A percentile compares a stretch with the other conserved stretches of the same genome.
phyloP scores from a whole-genome alignment of 2,113 vertebrate genomes.

The Calidris pygmaea region DNA sequence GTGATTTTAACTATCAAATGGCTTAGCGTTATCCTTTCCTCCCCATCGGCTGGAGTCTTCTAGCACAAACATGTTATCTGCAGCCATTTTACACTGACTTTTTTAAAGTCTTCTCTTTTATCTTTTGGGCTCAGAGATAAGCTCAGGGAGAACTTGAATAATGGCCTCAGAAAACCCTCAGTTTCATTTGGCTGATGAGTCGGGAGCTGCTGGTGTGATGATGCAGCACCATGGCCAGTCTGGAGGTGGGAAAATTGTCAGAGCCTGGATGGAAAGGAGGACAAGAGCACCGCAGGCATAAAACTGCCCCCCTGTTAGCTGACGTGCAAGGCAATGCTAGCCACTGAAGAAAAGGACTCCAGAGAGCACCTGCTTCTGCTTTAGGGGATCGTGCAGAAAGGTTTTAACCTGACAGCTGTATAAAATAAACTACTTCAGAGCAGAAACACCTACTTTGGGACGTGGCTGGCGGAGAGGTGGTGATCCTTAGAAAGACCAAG shows the following conservation, averaged over 20 bases:
- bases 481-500: background rate
- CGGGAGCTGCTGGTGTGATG: background rate
- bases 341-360: background rate
- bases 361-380: background rate
- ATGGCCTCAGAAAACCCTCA: background rate
- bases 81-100: background rate
- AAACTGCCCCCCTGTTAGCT: background rate
- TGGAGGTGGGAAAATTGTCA: background rate
- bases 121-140: background rate
- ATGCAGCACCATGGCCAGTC: background rate
- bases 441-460: background rate
- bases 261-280: background rate
- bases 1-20: background rate
- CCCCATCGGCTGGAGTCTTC: background rate
- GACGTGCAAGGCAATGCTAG: background rate
- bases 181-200: background rate
- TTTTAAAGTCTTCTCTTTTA: background rate
- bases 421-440: background rate
- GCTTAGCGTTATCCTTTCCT: background rate
- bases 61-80: background rate
- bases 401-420: background rate
- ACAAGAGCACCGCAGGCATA: background rate
- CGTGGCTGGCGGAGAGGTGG: background rate
- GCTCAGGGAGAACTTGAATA: background rate
- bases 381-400: background rate